Evolutionary conservation across 2,888 invertebrate species (phyloP).

Genomic region (Luperina testacea): DNA sequence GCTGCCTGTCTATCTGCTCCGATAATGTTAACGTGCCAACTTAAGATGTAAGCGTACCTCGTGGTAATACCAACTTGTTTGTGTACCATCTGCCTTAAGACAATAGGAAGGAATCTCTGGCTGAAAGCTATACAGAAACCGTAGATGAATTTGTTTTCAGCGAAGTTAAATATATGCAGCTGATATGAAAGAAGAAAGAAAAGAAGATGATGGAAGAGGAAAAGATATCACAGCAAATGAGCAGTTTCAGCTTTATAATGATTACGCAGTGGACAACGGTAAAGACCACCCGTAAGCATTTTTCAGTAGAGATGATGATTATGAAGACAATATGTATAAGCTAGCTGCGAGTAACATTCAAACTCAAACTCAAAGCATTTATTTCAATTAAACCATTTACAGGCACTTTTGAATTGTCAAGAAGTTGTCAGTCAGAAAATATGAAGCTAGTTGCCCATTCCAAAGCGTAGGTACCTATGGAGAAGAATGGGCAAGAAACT

Average conservation of each 20-base stretch:
- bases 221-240: not conserved
- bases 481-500: no score
- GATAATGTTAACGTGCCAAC: constrained; percentile 59
- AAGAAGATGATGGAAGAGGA: not conserved
- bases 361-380: no score
- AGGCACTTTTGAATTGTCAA: no score
- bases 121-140: not conserved
- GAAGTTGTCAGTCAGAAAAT: no score
- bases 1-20: constrained; percentile 44
- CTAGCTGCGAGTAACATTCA: not conserved
- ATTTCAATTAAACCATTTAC: no score
- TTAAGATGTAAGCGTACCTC: constrained; percentile 27
- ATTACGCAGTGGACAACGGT: not conserved
- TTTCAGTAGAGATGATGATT: not conserved
- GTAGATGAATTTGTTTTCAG: not conserved
- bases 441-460: no score
- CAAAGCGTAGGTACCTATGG: no score
- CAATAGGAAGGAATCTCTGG: not conserved
- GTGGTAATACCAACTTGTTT: constrained; percentile 3
- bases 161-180: not conserved
- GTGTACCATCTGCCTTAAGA: not conserved
- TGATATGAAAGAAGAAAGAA: not conserved
- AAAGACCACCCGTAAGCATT: no score
- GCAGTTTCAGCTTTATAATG: not conserved
- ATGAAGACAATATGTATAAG: not conserved